Evolutionary conservation across 2,888 invertebrate species (phyloP).

Genomic region (Diaphora mendica): DNA sequence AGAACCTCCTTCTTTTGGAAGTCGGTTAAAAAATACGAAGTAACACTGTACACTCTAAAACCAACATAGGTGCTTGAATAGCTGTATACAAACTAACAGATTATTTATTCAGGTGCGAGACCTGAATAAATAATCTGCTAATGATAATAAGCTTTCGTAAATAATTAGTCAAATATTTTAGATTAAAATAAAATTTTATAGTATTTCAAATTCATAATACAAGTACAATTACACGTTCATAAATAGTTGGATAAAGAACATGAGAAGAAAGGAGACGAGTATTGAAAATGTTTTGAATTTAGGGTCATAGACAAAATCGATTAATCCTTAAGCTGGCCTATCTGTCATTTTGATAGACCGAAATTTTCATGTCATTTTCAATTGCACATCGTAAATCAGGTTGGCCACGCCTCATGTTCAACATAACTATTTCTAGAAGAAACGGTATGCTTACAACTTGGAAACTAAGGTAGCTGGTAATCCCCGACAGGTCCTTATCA

Average conservation of each 20-base stretch:
- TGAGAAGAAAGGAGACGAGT: too few species aligned
- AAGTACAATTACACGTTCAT: not conserved
- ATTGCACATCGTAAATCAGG: not conserved
- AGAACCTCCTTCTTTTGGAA: too few species aligned
- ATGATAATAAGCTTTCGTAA: too few species aligned
- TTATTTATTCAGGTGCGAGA: too few species aligned
- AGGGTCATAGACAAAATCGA: too few species aligned
- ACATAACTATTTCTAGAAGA: not conserved
- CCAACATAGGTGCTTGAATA: not conserved
- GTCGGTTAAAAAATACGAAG: not conserved
- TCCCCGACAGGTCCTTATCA: not conserved
- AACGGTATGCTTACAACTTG: not conserved
- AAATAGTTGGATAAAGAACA: too few species aligned
- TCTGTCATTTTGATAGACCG: too few species aligned
- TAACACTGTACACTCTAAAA: not conserved
- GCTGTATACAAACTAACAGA: too few species aligned
- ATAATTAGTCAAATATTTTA: not conserved
- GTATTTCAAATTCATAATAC: not conserved
- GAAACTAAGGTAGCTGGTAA: not conserved
- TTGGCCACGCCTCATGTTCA: not conserved
- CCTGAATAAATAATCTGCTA: too few species aligned
- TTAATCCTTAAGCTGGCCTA: too few species aligned
- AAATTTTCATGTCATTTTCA: not conserved
- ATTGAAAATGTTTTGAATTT: too few species aligned
- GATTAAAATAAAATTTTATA: too few species aligned